Percentiles rank a stretch among this genome's conserved stretches.
phyloP scores from a whole-genome alignment of 2,113 vertebrate species.

The Deroptyus accipitrinus region DNA sequence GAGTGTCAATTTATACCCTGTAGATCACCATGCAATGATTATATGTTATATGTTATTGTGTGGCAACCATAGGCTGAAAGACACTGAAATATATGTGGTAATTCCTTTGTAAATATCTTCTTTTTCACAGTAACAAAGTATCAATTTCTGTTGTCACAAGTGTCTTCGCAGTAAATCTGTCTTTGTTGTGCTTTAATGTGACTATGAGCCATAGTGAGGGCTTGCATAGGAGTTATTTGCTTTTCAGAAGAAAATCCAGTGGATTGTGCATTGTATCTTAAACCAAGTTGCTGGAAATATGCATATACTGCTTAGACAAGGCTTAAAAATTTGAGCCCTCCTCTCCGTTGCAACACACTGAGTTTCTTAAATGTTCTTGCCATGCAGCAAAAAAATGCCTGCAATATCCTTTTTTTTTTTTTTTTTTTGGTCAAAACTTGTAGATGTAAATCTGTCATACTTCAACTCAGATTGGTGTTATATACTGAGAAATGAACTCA shows the following conservation, averaged over 20 bases:
- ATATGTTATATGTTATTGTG: not conserved
- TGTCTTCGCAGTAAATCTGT: not conserved
- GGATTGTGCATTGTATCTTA: not conserved
- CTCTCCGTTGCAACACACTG: not conserved
- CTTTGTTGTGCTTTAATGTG: slow-evolving; percentile 52
- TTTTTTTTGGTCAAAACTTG: slow-evolving; percentile 60
- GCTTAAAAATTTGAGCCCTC: not conserved
- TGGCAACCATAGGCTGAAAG: not conserved
- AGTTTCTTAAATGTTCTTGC: slow-evolving; percentile 49
- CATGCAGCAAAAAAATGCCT: slow-evolving; percentile 64
- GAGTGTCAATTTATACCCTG: not conserved
- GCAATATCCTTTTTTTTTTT: slow-evolving; percentile 64
- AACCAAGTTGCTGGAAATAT: slow-evolving; percentile 10
- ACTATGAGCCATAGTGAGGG: slow-evolving; percentile 14
- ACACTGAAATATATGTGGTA: not conserved
- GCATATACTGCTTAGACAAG: not conserved
- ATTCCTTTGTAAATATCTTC: slow-evolving; percentile 53
- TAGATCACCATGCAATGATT: not conserved
- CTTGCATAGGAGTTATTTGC: not conserved
- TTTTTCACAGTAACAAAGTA: slow-evolving; percentile 41
- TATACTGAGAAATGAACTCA: slow-evolving; percentile 76
- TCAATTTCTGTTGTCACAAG: not conserved
- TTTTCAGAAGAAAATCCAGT: slow-evolving; percentile 31
- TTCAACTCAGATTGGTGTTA: slow-evolving; percentile 70
- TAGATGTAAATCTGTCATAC: slow-evolving; percentile 75